Base-by-base conservation (phyloP, 2,888 invertebrate species). In the Archips crataeganus region DNA sequence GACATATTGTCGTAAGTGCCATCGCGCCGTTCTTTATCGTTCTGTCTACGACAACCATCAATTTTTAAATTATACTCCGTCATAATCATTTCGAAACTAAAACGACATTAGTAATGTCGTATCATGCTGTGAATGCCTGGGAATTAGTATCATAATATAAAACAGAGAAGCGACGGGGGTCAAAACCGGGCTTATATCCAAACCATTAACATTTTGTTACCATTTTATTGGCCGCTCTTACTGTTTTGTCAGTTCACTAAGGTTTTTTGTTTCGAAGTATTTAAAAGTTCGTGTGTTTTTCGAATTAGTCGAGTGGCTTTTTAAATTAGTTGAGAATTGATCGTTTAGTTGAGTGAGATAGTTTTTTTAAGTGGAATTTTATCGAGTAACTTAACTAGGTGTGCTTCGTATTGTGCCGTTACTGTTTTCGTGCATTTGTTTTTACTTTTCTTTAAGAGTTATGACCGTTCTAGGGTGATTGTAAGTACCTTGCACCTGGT, bases 141-240 rank as follows among this genome's bases (percentile, higher is more conserved):
- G 74, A 71, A 70, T 62, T 73, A 64, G 73, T 23, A 65, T 13
- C 23, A 11, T 47, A 66, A 72, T 67, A 67, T 67, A 65, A 70
- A 32, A 68, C 68, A 11, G 45, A 69, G 60, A 61, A 15, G 64
- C 75, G 71, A 51, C 74, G 54, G 77, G 77, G 78, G 78, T 76
- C 62, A 74, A 42, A 72, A 65, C 64, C 71, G 49, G 67, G 68
- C 63, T 75, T 54, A 74, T 76, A 71, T 75, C 70, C 62, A 13
- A 13, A 47, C 76, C 76, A 76, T 74, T 76, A 75, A 71, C 75
- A 77, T 78, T 78, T 4, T 72, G 77, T 76, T 75, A 74, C 74
- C 75, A 75, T 76, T 78, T 78, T 79, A 78, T 77, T 75, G 76
- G 76, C 74, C 68, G 73, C 76, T 75, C 70, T 75, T 62, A 65